Conservation (phyloP, 2,113 vertebrate genomes). For the Pimephales promelas region DNA sequence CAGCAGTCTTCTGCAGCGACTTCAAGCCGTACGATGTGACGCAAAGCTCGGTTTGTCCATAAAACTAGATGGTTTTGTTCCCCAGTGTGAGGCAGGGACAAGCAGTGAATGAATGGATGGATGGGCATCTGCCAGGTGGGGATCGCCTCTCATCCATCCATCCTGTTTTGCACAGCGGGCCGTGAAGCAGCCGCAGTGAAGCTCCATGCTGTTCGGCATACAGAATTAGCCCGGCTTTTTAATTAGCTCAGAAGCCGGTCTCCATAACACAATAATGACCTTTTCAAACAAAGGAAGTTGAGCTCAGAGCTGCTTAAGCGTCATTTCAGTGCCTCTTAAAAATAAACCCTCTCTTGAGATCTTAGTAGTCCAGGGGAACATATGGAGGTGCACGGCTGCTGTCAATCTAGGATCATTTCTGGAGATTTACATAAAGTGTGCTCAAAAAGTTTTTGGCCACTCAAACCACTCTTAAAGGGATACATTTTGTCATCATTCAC, state of each 20-base stretch:
- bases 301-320: conserved; percentile 16
- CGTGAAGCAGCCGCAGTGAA: conserved; percentile 55
- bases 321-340: conserved; percentile 26
- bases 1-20: background rate
- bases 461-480: background rate
- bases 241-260: conserved; percentile 59
- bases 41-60: conserved; percentile 10
- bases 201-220: conserved; percentile 58
- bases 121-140: conserved; percentile 60
- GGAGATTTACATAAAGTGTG: background rate
- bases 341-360: conserved; percentile 41
- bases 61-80: conserved; percentile 46
- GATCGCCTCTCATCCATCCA: conserved; percentile 54
- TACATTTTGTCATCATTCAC: background rate
- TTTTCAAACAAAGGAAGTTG: conserved; percentile 52
- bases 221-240: conserved; percentile 59
- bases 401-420: background rate
- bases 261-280: conserved; percentile 53
- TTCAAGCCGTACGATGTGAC: background rate
- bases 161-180: conserved; percentile 57
- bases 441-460: background rate
- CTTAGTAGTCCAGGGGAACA: conserved; percentile 12
- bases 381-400: conserved; percentile 3
- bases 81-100: conserved; percentile 35
- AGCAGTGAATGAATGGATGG: conserved; percentile 48